Evolutionary conservation across 2,113 vertebrate species (phyloP), one percentile per base, ranked within the genome.

Genomic region (Oophaga pumilio): DNA sequence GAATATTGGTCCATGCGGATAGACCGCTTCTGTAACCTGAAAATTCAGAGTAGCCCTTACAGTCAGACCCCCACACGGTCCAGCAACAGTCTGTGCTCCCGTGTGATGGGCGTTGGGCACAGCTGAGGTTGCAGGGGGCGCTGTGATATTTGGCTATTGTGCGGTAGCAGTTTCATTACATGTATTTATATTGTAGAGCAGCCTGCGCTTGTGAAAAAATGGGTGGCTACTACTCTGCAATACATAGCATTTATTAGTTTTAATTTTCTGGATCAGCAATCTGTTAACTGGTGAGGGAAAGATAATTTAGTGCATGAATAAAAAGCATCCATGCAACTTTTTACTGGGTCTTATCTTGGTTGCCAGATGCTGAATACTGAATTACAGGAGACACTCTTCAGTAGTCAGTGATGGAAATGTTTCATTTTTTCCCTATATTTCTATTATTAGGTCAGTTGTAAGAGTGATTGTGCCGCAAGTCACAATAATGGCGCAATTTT

Each of bases 181-280:
- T 18, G 20, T 62, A 62, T 18, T 62, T 22, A 9, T 68, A 10
- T 12, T 26, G 66, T 4, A 14, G 24, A 2, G 66, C 0, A 6
- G 66, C 66, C n/a, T 26, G 24, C 62, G n/a, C 22, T 66, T 43
- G 1, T 24, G 62, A 66, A 24, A 66, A 24, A 22, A 59, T 8
- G 22, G 1, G n/a, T 24, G 12, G 68, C 26, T 6, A 4, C 68
- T 69, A 28, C 28, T 73, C 69, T 43, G 69, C 14, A 14, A 20
- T 18, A 18, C 69, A 4, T 28, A 18, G 28, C 28, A 43, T 43
- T 17, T 73, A 17, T 71, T 33, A 12, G 6, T 66, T 24, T 66
- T 66, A n/a, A 73, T 73, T 73, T 73, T 73, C 69, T 73, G 26
- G 68, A 17, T 71, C 68, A 71, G 28, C 24, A 71, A 71, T 33